Conservation (phyloP, 1,140 invertebrate species). For the Melitaea cinxia region DNA sequence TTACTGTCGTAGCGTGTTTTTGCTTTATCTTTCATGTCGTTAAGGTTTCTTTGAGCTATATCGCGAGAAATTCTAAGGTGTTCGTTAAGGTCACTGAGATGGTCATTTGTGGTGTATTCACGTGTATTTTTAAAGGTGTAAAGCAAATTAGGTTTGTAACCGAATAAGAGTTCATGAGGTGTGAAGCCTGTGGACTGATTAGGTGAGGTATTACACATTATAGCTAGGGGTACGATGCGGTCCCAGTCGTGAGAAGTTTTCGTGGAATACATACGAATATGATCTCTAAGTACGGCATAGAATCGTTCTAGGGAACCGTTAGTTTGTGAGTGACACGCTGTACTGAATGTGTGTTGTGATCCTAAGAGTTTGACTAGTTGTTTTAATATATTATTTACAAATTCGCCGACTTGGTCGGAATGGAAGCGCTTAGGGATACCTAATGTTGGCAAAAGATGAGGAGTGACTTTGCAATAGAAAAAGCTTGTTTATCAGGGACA, state of each 20-base stretch:
- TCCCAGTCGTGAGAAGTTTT: conserved; percentile 72
- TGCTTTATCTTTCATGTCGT: conserved; percentile 57
- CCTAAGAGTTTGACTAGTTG: conserved; percentile 56
- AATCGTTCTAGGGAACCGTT: conserved; percentile 63
- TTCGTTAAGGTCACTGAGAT: not conserved
- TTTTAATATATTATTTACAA: conserved; percentile 53
- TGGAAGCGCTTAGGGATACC: conserved; percentile 55
- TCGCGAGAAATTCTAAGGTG: conserved; percentile 39
- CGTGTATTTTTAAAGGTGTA: not conserved
- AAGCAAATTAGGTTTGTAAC: not conserved
- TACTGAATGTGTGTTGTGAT: conserved; percentile 54
- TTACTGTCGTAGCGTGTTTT: conserved; percentile 48
- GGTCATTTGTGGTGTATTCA: not conserved
- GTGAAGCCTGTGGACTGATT: conserved; percentile 57
- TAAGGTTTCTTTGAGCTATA: conserved; percentile 34
- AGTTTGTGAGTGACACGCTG: conserved; percentile 68
- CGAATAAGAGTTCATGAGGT: conserved; percentile 39
- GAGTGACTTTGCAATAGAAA: conserved; percentile 44
- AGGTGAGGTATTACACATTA: conserved; percentile 71
- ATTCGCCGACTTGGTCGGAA: conserved; percentile 57
- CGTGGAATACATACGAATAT: conserved; percentile 64
- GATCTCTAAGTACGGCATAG: conserved; percentile 64
- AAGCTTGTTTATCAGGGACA: conserved; percentile 47
- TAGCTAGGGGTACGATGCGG: conserved; percentile 66
- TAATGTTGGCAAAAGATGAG: conserved; percentile 54